Percentiles rank a stretch among this genome's conserved stretches.
phyloP scores from a whole-genome alignment of 2,888 invertebrate species.

The Pteria penguin region DNA sequence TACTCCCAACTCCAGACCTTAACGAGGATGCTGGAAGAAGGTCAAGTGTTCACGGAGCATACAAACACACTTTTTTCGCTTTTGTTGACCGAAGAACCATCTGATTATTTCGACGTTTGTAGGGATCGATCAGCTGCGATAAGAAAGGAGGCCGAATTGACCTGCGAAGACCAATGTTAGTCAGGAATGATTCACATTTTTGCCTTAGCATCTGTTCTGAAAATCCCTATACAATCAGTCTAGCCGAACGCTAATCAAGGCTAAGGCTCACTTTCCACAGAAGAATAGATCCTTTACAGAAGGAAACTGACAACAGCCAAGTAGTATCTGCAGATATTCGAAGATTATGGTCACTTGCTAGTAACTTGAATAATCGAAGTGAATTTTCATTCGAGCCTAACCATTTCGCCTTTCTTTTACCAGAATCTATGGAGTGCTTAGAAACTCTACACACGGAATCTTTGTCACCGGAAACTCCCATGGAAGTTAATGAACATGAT shows the following conservation, averaged over 20 bases:
- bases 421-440: too few species aligned
- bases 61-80: not conserved
- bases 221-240: too few species aligned
- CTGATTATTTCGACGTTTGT: not conserved
- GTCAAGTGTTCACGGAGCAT: not conserved
- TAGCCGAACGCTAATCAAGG: too few species aligned
- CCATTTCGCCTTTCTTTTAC: not conserved
- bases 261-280: too few species aligned
- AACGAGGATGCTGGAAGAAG: too few species aligned
- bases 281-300: too few species aligned
- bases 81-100: not conserved
- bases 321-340: not conserved
- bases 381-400: constrained; percentile 15
- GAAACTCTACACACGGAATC: not conserved
- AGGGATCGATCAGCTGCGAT: not conserved
- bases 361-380: not conserved
- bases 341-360: constrained; percentile 9
- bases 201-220: too few species aligned
- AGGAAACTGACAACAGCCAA: not conserved
- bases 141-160: not conserved
- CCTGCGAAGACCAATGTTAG: not conserved
- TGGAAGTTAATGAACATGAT: not conserved
- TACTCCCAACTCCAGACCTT: too few species aligned
- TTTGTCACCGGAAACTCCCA: not conserved
- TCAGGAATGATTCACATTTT: too few species aligned